Evolutionary conservation across 2,113 vertebrate species (phyloP), one percentile per base, ranked within the genome.

Genomic region (Coreoperca whiteheadi): DNA sequence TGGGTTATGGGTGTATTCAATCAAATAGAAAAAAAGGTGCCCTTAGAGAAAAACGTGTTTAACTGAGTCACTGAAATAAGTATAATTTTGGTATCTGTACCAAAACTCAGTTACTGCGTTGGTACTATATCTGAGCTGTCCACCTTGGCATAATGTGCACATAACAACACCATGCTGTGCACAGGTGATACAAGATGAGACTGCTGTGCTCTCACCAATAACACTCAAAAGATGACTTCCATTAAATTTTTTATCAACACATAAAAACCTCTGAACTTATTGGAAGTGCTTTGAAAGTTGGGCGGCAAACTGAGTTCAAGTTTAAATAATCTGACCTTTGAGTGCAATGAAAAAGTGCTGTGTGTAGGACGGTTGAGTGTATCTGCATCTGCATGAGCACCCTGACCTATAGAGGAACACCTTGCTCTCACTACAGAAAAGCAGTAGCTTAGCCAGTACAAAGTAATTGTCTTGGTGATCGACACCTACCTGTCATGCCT

Each of bases 401-500:
- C n/a, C 34, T 48, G 41, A 71, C 46, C 67, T 48, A n/a, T 20
- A 48, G 41, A 77, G 39, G 39, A 67, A 54, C 2, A 6, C 28
- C 16, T 32, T 32, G 20, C 37, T 81, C 54, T 77, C 6, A 12
- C 63, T 67, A 25, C 25, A 51, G 39, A 56, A 72, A 79, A 71
- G 51, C 61, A 37, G 6, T 32, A 60, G 57, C 48, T 60, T 28
- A 25, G 71, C 59, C 16, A 25, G 11, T 54, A 46, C 4, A 8
- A 41, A 32, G 48, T 51, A 8, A 6, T 8, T 34, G 59, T 77
- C 25, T 59, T 30, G 30, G 43, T 56, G 78, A 72, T 57, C 1
- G 76, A 84, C 72, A 86, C 92, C 54, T 93, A 97, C 97, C 97
- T 95, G 97, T 96, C 84, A 97, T 96, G 89, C 97, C 97, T 75